Evolutionary conservation across 2,113 vertebrate species (phyloP).

Genomic region (Entomyzon cyanotis): DNA sequence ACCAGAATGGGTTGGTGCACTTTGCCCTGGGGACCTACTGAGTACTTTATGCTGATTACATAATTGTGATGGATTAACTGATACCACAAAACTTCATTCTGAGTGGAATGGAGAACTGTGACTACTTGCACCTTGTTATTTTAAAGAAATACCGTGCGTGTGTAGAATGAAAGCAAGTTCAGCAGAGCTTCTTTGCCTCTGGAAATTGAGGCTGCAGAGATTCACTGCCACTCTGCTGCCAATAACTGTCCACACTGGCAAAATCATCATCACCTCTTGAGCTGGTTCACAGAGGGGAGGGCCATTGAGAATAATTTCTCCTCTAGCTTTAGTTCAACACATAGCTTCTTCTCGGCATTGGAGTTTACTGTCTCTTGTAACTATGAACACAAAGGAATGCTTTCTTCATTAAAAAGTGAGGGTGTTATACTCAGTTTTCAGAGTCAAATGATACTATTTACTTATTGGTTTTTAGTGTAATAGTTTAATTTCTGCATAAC

Average conservation of each 20-base stretch:
- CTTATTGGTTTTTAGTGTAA: not conserved
- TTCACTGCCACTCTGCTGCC: not conserved
- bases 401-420: not conserved
- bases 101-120: not conserved
- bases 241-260: not conserved
- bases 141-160: not conserved
- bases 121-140: not conserved
- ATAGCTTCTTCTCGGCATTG: not conserved
- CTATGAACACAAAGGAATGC: not conserved
- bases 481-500: not conserved
- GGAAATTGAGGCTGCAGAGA: not conserved
- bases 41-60: not conserved
- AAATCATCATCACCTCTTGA: not conserved
- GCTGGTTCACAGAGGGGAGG: not conserved
- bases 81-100: fast-evolving
- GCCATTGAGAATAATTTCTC: not conserved
- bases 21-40: not conserved
- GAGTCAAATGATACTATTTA: not conserved
- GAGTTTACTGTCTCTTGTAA: not conserved
- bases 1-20: not conserved
- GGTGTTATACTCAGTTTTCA: not conserved
- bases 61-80: too few species aligned
- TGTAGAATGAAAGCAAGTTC: not conserved
- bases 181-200: not conserved
- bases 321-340: not conserved